A percentile compares a stretch with the other conserved stretches of the same genome.
Evolutionary conservation across 2,113 vertebrate species (phyloP).

Genomic region (Spheniscus mendiculus): DNA sequence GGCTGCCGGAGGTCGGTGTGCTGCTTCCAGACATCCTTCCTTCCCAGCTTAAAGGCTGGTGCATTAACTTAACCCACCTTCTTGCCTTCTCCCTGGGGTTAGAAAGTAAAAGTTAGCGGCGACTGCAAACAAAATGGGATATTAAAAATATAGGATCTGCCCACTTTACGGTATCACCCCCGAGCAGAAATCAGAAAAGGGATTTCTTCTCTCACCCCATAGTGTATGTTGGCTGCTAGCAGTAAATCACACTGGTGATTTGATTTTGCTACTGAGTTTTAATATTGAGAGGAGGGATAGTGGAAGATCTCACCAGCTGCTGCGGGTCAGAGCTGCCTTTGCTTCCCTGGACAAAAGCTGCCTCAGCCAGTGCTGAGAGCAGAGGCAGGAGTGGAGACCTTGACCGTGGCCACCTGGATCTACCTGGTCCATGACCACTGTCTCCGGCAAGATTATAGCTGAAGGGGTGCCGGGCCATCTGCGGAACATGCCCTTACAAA

Average conservation of each 20-base stretch:
- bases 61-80: not conserved
- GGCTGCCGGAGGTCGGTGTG: accelerated
- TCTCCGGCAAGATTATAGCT: not conserved
- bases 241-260: not conserved
- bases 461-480: not conserved
- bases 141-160: not conserved
- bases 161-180: accelerated
- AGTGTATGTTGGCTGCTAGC: not conserved
- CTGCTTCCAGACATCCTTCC: not conserved
- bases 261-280: not conserved
- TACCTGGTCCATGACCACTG: not conserved
- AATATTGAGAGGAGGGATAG: accelerated
- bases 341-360: not conserved
- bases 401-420: not conserved
- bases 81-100: not conserved
- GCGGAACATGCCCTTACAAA: not conserved
- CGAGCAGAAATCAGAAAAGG: not conserved
- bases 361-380: not conserved
- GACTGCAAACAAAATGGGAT: not conserved
- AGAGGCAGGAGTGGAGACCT: not conserved
- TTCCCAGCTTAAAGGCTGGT: not conserved
- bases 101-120: not conserved
- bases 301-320: not conserved
- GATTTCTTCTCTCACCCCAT: not conserved
- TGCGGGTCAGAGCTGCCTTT: not conserved